Evolutionary conservation across 37 sponge, comb jelly and placozoan species (phyloP), one percentile per base, ranked within the genome.

Genomic region (Spongia lamella): DNA sequence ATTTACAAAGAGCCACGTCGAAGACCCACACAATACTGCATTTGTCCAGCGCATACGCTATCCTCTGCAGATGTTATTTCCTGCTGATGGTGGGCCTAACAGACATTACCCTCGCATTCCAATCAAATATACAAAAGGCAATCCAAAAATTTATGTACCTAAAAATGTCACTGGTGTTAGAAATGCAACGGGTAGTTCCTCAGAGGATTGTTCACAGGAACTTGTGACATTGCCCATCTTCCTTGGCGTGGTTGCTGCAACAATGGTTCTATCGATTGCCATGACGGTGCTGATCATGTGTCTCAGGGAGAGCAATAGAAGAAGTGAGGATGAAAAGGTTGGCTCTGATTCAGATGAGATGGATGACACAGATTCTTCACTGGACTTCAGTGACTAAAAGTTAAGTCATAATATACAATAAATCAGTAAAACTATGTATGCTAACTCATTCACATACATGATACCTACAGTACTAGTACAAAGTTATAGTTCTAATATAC

Each of bases 41-140:
- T 39, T 77, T 25, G 22, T 79, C 1, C 53, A 76, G 14, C 81
- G 85, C 15, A 54, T 90, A 17, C 66, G 34, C 21, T 19, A 54
- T 19, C 72, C 85, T 17, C 61, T 90, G 15, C 43, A 59, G 34
- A 37, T 64, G 33, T 80, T 90, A 30, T 60, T 77, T 15, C 36
- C 43, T 20, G 73, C 78, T 55, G 80, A 70, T 29, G 85, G 90
- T 16, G 89, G 81, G 1, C 80, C 80, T 22, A 79, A 75, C 58
- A 74, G 47, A 49, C 51, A 72, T 11, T 68, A 30, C 33, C 39
- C 75, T 55, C 13, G 71, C n/a, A 38, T 40, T 24, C 29, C 9
- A 5, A 43, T 9, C 9, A n/a, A n/a, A n/a, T n/a, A n/a, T n/a
- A n/a, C n/a, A n/a, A n/a, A n/a, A n/a, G n/a, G n/a, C n/a, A 5